These are phyloP conservation scores for Danionella dracula DNA, from an alignment of 2,797 vertebrate species.

Conservation along the genomic window DNA sequence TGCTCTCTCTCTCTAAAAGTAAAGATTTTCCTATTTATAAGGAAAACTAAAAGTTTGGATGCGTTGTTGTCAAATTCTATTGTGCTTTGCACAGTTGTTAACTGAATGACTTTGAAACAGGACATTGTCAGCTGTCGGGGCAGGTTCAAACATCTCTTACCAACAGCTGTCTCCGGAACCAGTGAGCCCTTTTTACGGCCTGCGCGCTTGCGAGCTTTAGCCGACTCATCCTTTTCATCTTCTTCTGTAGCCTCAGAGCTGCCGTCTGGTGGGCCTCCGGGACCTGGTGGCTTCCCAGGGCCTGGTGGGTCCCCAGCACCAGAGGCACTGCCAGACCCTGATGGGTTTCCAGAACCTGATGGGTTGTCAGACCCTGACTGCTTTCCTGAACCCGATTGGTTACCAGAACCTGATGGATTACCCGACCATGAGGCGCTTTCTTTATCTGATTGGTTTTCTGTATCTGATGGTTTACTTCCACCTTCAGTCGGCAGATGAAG, in stretches of 20 bases:
- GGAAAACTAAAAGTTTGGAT: too few species aligned
- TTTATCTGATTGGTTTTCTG: constrained; percentile 8
- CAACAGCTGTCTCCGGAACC: constrained; percentile 60
- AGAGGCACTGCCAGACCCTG: constrained; percentile 2
- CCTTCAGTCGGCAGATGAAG: constrained; percentile 17
- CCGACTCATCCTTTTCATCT: constrained; percentile 43
- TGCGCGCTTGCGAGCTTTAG: constrained; percentile 52
- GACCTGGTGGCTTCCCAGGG: constrained; percentile 13
- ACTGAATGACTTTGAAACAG: constrained; percentile 51
- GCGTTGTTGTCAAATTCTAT: too few species aligned
- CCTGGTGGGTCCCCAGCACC: constrained; percentile 9
- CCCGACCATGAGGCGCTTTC: not conserved
- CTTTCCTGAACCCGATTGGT: constrained; percentile 26
- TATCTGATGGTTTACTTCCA: constrained; percentile 30
- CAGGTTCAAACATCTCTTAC: constrained; percentile 60
- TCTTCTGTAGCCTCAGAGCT: constrained; percentile 47
- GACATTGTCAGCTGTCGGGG: constrained; percentile 52
- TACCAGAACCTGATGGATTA: not conserved
- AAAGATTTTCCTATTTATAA: too few species aligned
- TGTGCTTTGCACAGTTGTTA: too few species aligned
- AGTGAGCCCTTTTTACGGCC: constrained; percentile 50
- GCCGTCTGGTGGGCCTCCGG: constrained; percentile 37
- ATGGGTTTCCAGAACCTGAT: not conserved
- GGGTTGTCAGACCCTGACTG: not conserved
- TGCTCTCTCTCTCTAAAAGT: too few species aligned